A percentile compares a stretch with the other conserved stretches of the same genome.
Conservation (phyloP, 2,888 invertebrate species). For the Netelia melanura region DNA sequence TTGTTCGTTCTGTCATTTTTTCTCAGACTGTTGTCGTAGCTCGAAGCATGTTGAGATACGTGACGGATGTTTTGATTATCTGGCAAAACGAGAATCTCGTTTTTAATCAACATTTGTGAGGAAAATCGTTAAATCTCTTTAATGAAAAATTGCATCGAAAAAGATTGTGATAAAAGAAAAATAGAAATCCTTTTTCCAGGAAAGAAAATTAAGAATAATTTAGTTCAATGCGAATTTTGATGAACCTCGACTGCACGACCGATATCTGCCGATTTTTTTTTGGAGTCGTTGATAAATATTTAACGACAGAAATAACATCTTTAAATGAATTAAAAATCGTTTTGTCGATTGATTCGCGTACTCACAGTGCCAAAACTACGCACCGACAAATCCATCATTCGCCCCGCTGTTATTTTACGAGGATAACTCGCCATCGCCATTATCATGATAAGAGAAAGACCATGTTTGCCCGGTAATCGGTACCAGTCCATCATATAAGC, state of each 20-base stretch:
- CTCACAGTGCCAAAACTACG: constrained; percentile 72
- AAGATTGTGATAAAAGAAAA: no score
- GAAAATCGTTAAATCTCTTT: not conserved
- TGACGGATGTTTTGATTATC: constrained; percentile 51
- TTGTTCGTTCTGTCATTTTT: not conserved
- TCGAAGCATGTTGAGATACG: constrained; percentile 60
- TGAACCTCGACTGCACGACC: no score
- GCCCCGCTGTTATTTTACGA: constrained; percentile 72
- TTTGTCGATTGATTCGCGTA: constrained; percentile 27
- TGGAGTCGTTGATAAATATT: no score
- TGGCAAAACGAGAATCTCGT: constrained; percentile 3
- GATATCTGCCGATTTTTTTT: no score
- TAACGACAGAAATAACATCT: no score
- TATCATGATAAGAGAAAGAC: constrained; percentile 66
- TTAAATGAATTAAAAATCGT: no score
- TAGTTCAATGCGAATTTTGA: no score
- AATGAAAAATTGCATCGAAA: not conserved
- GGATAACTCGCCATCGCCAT: constrained; percentile 71
- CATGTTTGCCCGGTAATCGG: constrained; percentile 65
- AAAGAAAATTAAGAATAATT: no score
- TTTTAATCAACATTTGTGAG: not conserved
- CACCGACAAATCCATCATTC: constrained; percentile 73
- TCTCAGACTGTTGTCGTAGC: constrained; percentile 2
- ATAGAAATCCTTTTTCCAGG: no score
- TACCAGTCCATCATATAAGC: constrained; percentile 74